Conservation (phyloP, 2,888 invertebrate species). For the Horisme vitalbata region DNA sequence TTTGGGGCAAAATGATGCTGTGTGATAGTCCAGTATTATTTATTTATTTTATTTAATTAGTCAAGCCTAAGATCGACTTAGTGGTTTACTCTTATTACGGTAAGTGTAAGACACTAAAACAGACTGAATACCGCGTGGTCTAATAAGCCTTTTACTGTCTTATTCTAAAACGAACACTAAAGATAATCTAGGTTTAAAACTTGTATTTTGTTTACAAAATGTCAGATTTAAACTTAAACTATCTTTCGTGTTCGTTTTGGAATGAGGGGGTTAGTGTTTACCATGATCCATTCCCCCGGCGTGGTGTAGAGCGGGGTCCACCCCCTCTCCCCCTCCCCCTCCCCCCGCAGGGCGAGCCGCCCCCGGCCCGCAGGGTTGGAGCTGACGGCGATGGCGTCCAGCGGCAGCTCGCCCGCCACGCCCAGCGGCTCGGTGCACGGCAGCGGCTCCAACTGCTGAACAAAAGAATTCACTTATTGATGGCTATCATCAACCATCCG, state of each 20-base stretch:
- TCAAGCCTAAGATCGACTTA: too few relatives aligned
- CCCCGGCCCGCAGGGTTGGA: slow-evolving; percentile 74
- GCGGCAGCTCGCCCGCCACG: slow-evolving; percentile 84
- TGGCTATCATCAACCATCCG: neutral
- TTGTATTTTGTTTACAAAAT: slow-evolving; percentile 4
- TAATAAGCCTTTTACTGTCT: too few relatives aligned
- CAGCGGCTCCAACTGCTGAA: slow-evolving; percentile 43
- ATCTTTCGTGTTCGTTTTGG: too few relatives aligned
- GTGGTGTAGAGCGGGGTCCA: slow-evolving; percentile 88
- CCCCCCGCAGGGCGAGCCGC: slow-evolving; percentile 70
- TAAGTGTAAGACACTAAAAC: too few relatives aligned
- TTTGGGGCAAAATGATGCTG: too few relatives aligned
- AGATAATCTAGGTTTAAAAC: too few relatives aligned
- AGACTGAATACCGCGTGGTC: too few relatives aligned
- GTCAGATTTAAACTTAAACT: too few relatives aligned
- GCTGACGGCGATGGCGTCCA: slow-evolving; percentile 87
- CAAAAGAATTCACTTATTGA: neutral
- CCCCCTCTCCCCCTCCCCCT: slow-evolving; percentile 67
- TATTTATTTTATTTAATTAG: too few relatives aligned
- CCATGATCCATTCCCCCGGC: slow-evolving; percentile 87
- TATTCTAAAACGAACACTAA: too few relatives aligned
- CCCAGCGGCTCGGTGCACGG: slow-evolving; percentile 90
- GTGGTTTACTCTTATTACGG: too few relatives aligned
- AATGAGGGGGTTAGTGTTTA: slow-evolving; percentile 39
- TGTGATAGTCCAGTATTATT: too few relatives aligned